Base-by-base conservation (phyloP, 2,113 vertebrate genomes). In the Phrynosoma platyrhinos region DNA sequence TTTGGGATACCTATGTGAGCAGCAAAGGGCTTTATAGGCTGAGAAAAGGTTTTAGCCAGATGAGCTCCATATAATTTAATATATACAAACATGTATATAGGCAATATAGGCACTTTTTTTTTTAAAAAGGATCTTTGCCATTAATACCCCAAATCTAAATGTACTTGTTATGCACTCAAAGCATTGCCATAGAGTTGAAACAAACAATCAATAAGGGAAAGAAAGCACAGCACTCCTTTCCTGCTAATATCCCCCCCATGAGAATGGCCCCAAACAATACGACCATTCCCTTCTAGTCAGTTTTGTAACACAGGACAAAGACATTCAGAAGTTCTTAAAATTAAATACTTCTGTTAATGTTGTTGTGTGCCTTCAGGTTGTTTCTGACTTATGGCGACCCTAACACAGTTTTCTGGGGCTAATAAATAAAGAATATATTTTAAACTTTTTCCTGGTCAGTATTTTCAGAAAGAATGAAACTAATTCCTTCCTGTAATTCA, bases 51-150 rank as follows among this genome's bases (percentile, higher is more conserved):
- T 47, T 47, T 47, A 47, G 47, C 4, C 47, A 47, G 2, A 47
- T 47, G 2, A 47, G 47, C 4, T 47, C 47, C 47, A 23, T 71
- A 6, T n/a, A 83, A 88, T 87, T 83, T 0, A 0, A 71, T 84
- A 85, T 89, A 90, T 82, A 84, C 36, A 53, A 62, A 77, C n/a
- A 47, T 78, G 47, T 12, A 3, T 23, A 55, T 47, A 69, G 69
- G 30, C 64, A 62, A 83, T 91, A 83, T 55, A 90, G 81, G 66
- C 21, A 20, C 8, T 32, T 27, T 21, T 75, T n/a, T 75, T 75
- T 87, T 1, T 79, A 90, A 92, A 89, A 92, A 88, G 90, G 90
- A 88, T 14, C 75, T 9, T 58, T 71, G 64, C 5, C 12, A 87
- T 32, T 9, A 32, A n/a, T 55, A 52, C 10, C 30, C 13, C 76